Base-by-base conservation (phyloP, 2,113 vertebrate genomes). In the Alexandromys fortis region DNA sequence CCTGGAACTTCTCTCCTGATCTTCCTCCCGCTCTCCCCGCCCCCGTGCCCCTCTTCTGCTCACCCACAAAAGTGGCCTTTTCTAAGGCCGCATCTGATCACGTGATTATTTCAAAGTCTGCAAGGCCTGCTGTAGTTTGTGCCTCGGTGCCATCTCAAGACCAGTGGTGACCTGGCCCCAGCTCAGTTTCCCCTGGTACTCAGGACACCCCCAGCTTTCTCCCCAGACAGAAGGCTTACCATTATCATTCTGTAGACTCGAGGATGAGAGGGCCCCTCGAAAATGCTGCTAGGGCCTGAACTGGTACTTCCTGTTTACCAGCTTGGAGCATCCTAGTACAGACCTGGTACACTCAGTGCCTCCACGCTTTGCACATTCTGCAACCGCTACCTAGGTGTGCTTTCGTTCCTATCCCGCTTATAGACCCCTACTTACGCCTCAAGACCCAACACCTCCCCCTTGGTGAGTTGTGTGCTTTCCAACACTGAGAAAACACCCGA, bases 41-140 rank as follows among this genome's bases (percentile, higher is more conserved):
- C 12, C 1, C 0, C 0, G 0, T 47, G 33, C 1, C 45, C 22
- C 30, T 47, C 26, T 1, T 70, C 81, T 42, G 0, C 52, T 22
- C 49, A 63, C 63, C 35, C 61, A 24, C 30, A 10, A 82, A 16
- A 35, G 30, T 45, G 55, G 9, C 67, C 42, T 42, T 38, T 8
- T 73, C 81, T 72, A 7, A n/a, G 0, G 28, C 26, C 7, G 7
- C 65, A n/a, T 38, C 63, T 55, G 68, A 30, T 75, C 63, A 3
- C 0, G n/a, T 42, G 82, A 8, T 33, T 8, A 0, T 26, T 70
- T 42, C 24, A 55, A 90, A 3, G 75, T 72, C 70, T 22, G 45
- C 2, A 0, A 7, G 12, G 1, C 63, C 63, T 47, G 24, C 55
- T 0, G 0, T 19, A 38, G 26, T 45, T 30, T 7, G 7, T 4